phyloP scores from a whole-genome alignment of 2,113 vertebrate genomes.

The Ahaetulla prasina region DNA sequence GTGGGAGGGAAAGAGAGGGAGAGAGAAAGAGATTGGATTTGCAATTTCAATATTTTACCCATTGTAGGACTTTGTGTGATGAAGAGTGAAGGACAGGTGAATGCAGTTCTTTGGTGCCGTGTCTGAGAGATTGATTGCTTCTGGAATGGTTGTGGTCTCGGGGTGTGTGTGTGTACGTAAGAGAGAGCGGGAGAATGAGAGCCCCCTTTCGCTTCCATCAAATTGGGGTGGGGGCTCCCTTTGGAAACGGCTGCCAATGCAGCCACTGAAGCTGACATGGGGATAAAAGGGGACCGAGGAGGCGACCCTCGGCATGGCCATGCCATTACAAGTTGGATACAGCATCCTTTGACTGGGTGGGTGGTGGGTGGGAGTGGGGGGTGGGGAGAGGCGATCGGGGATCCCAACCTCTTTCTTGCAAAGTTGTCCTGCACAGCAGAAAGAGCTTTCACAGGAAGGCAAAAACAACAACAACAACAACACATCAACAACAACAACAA shows the following conservation, averaged over 20 bases:
- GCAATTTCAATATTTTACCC: neutral
- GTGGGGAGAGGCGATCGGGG: neutral
- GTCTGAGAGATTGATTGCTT: constrained; percentile 1
- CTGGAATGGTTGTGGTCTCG: neutral
- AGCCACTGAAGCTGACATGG: neutral
- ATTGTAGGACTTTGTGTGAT: neutral
- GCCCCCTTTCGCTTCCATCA: constrained; percentile 3
- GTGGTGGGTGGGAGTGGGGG: no score
- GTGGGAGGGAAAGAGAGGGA: fast-evolving
- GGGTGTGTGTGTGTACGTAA: neutral
- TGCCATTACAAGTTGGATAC: neutral
- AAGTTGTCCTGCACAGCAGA: neutral
- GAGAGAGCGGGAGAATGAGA: neutral
- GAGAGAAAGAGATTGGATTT: neutral
- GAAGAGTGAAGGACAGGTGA: neutral
- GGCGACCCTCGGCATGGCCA: neutral
- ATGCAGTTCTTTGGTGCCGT: neutral
- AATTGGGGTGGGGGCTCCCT: neutral
- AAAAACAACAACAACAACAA: no score
- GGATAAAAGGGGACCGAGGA: neutral
- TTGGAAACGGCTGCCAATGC: constrained; percentile 2
- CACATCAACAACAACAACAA: no score
- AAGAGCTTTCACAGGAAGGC: neutral
- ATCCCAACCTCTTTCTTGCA: neutral
- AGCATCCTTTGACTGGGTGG: neutral